Evolutionary conservation across 2,888 invertebrate species (phyloP), one percentile per base, ranked within the genome.

Genomic region (Cryptophagus acutangulus): DNA sequence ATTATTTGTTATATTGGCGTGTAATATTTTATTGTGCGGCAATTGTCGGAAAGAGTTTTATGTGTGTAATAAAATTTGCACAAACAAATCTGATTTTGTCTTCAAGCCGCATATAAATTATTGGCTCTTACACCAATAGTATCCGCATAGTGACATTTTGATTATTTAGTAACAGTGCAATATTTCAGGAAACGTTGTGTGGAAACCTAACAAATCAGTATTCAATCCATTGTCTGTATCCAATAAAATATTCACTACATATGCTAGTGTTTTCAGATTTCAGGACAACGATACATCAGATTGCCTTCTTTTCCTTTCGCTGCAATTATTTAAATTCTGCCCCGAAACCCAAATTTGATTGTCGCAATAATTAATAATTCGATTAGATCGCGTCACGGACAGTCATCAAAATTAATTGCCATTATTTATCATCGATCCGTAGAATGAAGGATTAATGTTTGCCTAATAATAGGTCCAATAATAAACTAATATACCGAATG

Each of bases 181-280:
- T 46, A 46, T 43, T 40, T 43, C 37, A 46, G n/a, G n/a, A n/a
- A n/a, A n/a, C n/a, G n/a, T n/a, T n/a, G n/a, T n/a, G n/a, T n/a
- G n/a, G n/a, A n/a, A n/a, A n/a, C n/a, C n/a, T 31, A 41, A 36
- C 44, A 44, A 47, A 47, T 47, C 43, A 44, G 41, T 44, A 44
- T 47, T 41, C 41, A 36, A 40, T 20, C 25, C 33, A 30, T 43
- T 38, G 38, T 46, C 42, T 42, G 46, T 43, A 40, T 17, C 35
- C 44, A 38, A 47, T 47, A 44, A 47, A 44, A 44, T 47, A 47
- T 47, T 41, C 37, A 44, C 31, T 35, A 34, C 42, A 38, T 39
- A 37, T 33, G 25, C 41, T 26, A 17, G 35, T 31, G n/a, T n/a
- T 31, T 31, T 31, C 28, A 12, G 9, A 31, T 5, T 31, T 15